Evolutionary conservation across 2,797 vertebrate species (phyloP).

Genomic region (Poeciliopsis infans): DNA sequence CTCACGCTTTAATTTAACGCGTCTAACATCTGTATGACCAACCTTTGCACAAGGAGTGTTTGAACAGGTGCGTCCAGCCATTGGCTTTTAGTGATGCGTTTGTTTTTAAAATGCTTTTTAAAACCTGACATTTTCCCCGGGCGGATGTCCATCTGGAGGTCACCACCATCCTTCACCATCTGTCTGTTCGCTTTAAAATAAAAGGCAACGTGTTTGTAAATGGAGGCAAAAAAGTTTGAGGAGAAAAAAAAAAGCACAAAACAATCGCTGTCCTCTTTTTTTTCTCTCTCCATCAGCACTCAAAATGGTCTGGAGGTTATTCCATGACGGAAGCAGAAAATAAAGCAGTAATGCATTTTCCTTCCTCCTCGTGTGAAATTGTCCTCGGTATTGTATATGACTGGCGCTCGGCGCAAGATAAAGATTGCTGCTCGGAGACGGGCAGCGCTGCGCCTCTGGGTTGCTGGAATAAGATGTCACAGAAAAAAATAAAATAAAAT

Average conservation of each 20-base stretch:
- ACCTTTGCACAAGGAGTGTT: background rate
- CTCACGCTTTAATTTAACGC: background rate
- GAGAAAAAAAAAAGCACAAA: too few species aligned
- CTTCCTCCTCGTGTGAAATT: conserved; percentile 47
- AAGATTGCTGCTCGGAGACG: conserved; percentile 37
- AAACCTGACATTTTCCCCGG: background rate
- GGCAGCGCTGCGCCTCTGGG: conserved; percentile 43
- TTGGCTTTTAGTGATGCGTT: background rate
- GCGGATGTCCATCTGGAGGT: background rate
- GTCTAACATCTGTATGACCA: background rate
- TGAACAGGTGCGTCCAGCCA: background rate
- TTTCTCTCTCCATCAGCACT: background rate
- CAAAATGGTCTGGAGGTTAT: conserved; percentile 41
- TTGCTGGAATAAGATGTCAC: conserved; percentile 69
- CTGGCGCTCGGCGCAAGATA: conserved; percentile 50
- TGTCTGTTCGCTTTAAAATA: background rate
- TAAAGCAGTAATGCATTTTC: conserved; percentile 36
- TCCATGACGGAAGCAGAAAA: conserved; percentile 17
- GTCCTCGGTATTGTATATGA: conserved; percentile 41
- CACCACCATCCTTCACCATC: background rate
- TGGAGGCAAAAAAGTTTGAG: background rate
- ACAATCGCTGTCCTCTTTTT: background rate
- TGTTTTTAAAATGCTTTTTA: background rate
- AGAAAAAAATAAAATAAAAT: background rate
- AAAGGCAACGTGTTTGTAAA: background rate